Evolutionary conservation across 1,140 invertebrate species (phyloP), one percentile per base, ranked within the genome.

Genomic region (Cherax destructor): DNA sequence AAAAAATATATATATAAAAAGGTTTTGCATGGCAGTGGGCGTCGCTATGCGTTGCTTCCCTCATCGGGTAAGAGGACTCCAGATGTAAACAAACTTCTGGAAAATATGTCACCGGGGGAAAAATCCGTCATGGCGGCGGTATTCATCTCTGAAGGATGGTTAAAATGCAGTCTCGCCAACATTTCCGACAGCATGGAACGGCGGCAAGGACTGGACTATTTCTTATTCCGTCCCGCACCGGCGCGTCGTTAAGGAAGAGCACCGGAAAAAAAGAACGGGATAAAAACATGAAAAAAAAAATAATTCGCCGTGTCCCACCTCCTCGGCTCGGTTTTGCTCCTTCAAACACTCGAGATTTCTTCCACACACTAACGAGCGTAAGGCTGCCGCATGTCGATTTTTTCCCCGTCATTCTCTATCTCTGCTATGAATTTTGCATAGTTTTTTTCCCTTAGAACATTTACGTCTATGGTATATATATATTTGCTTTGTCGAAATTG

Each of bases 251-350:
- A 74, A 30, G 69, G 69, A 30, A 74, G 3, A 24, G 69, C n/a
- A 30, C 69, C 9, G 69, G 30, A 30, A 30, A 30, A 56, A 56
- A 56, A 56, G 52, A 13, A 30, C 6, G 69, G 24, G 4, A 74
- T 74, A 74, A 74, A 24, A 74, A 24, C n/a, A 74, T 69, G 21
- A 21, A 21, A 41, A 41, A 5, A 56, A 74, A 74, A 74, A 74
- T 74, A 74, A 74, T 74, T 74, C 69, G n/a, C 69, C 69, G n/a
- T 30, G 69, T 74, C 69, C 69, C n/a, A 30, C 69, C 69, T 30
- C 69, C 69, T 21, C 5, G 4, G 69, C 69, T 7, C n/a, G 69
- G 69, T 30, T 74, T 74, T 74, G 69, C 69, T 74, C 69, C 69
- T 74, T 74, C 69, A 74, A 74, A 74, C 69, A 30, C 69, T 74